phyloP scores from a whole-genome alignment of 2,797 vertebrate genomes.

The Buceros bicornis region DNA sequence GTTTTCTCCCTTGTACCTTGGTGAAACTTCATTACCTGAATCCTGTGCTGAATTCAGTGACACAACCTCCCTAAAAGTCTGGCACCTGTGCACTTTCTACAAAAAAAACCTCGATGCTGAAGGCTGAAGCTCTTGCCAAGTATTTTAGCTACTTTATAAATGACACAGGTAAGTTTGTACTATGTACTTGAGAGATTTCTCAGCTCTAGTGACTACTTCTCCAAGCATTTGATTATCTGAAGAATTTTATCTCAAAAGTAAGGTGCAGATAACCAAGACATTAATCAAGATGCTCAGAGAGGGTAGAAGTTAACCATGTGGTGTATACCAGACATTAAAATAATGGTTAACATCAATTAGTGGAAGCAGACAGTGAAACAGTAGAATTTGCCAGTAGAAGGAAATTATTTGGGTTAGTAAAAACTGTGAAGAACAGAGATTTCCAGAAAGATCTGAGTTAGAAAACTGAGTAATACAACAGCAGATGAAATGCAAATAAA shows the following conservation, averaged over 20 bases:
- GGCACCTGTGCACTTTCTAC: not conserved
- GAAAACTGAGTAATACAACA: slow-evolving; percentile 56
- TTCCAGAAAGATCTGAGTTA: slow-evolving; percentile 52
- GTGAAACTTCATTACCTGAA: not conserved
- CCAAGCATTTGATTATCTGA: slow-evolving; percentile 22
- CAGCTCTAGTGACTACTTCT: not conserved
- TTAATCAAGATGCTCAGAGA: not conserved
- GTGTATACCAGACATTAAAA: slow-evolving; percentile 24
- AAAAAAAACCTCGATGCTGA: not conserved
- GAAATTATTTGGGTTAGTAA: slow-evolving; percentile 65
- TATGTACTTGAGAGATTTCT: not conserved
- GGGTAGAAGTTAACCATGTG: slow-evolving; percentile 38
- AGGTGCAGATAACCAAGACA: slow-evolving; percentile 20
- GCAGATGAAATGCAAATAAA: slow-evolving; percentile 72
- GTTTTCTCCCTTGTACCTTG: not conserved
- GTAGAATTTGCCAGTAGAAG: slow-evolving; percentile 18
- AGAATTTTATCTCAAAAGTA: not conserved
- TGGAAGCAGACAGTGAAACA: slow-evolving; percentile 56
- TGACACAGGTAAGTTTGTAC: not conserved
- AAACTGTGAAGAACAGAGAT: slow-evolving; percentile 16
- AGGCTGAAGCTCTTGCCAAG: not conserved
- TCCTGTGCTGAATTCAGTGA: not conserved
- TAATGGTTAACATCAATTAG: slow-evolving; percentile 66
- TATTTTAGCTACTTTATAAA: not conserved
- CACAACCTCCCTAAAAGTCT: not conserved